Base-by-base conservation (phyloP, 2,888 invertebrate species). In the Theretra japonica region DNA sequence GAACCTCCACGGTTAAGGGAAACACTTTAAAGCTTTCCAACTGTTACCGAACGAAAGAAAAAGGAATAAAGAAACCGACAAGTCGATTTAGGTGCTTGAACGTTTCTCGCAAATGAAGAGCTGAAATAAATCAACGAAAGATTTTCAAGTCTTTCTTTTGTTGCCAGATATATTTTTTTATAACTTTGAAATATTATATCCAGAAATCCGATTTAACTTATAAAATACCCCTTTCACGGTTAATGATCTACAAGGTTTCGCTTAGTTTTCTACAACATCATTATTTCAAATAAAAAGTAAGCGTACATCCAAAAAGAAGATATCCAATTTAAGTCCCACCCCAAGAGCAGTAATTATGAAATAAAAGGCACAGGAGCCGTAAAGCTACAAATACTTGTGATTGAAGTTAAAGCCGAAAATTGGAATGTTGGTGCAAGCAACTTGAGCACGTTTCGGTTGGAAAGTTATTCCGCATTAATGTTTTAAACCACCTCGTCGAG, bases 381-480 rank as follows among this genome's bases (percentile, higher is more conserved):
- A 33, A 7, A 41, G 33, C 33, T 41, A 21, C 21, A n/a, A 62
- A 41, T 33, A n/a, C 11, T 62, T 62, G 11, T 15, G 21, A 21
- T 33, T 30, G 21, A 33, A 62, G 41, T 62, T 41, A 53, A 19
- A 17, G n/a, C 53, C 17, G 62, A 62, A 62, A 21, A 68, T 28
- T 50, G 25, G 3, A 53, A 41, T 8, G 17, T 50, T 41, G 19
- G 25, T 28, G 25, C 25, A 30, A 68, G 48, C 19, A 41, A 68
- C 71, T 71, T 65, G 62, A 65, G 56, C 71, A 68, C 58, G 65
- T 71, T 68, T 58, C 25, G 57, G 41, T 11, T 23, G 23, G 23
- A 71, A 68, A 68, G 21, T 68, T 53, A 71, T 28, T 68, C 28
- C 58, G 68, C 57, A 68, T 71, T 68, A 68, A 71, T 41, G 58